A percentile compares a stretch with the other conserved stretches of the same genome.
Conservation (phyloP, 2,113 vertebrate species). For the Machaerirhynchus nigripectus region DNA sequence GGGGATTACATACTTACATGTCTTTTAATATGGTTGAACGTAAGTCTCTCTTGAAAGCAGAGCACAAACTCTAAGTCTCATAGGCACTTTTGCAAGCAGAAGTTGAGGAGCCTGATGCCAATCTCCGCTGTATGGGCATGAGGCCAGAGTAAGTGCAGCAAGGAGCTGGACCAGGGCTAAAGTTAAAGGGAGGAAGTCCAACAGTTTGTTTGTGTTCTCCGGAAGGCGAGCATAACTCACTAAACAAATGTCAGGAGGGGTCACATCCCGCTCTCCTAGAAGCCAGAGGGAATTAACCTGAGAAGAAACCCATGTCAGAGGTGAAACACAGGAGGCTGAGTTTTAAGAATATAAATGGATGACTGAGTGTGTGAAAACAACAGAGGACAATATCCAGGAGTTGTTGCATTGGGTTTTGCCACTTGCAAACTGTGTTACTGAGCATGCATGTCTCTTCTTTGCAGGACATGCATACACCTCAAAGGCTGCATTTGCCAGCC, state of each 20-base stretch:
- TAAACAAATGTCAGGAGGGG: constrained; percentile 60
- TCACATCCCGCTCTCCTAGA: constrained; percentile 24
- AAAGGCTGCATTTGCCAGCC: background rate
- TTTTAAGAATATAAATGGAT: background rate
- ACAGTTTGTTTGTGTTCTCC: constrained; percentile 55
- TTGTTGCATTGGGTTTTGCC: background rate
- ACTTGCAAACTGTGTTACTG: background rate
- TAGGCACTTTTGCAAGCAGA: background rate
- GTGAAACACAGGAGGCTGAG: background rate
- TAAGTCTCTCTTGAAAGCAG: background rate
- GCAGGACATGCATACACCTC: background rate
- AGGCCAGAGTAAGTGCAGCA: background rate
- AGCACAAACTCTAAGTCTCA: background rate
- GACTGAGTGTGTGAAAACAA: fast-evolving
- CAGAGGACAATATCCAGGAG: background rate
- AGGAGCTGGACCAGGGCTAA: background rate
- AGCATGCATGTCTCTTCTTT: background rate
- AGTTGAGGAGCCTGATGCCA: background rate
- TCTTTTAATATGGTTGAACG: background rate
- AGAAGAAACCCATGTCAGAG: background rate
- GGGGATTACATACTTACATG: background rate
- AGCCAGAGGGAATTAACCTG: constrained; percentile 20
- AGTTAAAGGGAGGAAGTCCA: constrained; percentile 4
- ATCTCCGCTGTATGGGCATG: background rate
- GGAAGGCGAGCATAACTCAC: constrained; percentile 40